Conservation (phyloP, 2,797 vertebrate species). For the Coendou prehensilis region DNA sequence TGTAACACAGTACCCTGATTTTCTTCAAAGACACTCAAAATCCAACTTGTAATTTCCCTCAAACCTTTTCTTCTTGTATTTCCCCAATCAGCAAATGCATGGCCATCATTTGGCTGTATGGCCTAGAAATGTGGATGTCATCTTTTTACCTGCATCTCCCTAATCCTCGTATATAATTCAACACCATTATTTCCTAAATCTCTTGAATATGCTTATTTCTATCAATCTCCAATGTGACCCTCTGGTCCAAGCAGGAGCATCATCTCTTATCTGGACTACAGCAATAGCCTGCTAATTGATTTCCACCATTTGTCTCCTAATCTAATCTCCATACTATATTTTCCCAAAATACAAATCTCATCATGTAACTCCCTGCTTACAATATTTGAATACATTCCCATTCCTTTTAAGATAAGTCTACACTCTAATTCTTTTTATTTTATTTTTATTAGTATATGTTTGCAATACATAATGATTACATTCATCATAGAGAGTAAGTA, state of each 20-base stretch:
- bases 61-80: not conserved
- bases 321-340: not conserved
- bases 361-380: not conserved
- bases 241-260: not conserved
- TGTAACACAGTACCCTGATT: not conserved
- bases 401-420: constrained; percentile 22
- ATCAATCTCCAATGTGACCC: not conserved
- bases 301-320: constrained; percentile 28
- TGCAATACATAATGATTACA: not conserved
- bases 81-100: constrained; percentile 32
- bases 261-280: not conserved
- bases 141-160: not conserved
- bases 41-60: not conserved
- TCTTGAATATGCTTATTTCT: constrained; percentile 35
- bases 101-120: constrained; percentile 24
- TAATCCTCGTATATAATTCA: not conserved
- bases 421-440: not conserved
- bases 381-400: constrained; percentile 17
- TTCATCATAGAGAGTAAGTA: not conserved
- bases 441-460: not conserved
- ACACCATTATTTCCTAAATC: not conserved
- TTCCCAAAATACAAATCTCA: constrained; percentile 11
- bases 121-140: not conserved
- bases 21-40: constrained; percentile 36
- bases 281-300: not conserved